Base-by-base conservation (phyloP, 2,888 invertebrate species). In the Xanthorhoe designata region DNA sequence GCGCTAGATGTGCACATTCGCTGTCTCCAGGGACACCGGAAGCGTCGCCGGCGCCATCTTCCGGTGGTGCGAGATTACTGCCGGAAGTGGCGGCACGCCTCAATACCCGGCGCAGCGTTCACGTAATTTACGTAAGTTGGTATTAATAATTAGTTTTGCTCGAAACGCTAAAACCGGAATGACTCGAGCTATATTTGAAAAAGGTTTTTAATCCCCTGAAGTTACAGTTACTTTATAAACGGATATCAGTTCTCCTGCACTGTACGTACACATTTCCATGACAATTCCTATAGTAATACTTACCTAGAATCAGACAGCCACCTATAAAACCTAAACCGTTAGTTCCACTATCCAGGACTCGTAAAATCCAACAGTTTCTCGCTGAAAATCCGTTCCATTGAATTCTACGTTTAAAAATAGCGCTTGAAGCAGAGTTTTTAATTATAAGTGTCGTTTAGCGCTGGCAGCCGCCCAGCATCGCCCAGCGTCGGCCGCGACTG, bases 31-130 rank as follows among this genome's bases (percentile, higher is more conserved):
- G 51, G 57, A 53, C 50, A 19, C 61, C 61, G 61, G 68, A 64
- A 61, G 52, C 51, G 57, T 42, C 18, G 51, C 45, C 35, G 61
- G 56, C 53, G 61, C 57, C 64, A 52, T 54, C 64, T 58, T 58
- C 61, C 54, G 35, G 18, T 53, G 42, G 49, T 50, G 19, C 58
- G 18, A 38, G 67, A 50, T 55, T 38, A 61, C 45, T n/a, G 13
- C 51, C 64, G 64, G 68, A 62, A 64, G 58, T 49, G 32, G 50
- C 35, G 53, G 53, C 15, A 45, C 64, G 55, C 54, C 51, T 49
- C 61, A 56, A 61, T 65, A 54, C 61, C 64, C 68, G 68, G 53
- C 10, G 15, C 53, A 45, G n/a, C 47, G 61, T 24, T n/a, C 13
- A 24, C 24, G 10, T 49, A 2, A 55, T 55, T 15, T 15, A 49